Base-by-base conservation (phyloP, 1,140 invertebrate species). In the Hyles euphorbiae region DNA sequence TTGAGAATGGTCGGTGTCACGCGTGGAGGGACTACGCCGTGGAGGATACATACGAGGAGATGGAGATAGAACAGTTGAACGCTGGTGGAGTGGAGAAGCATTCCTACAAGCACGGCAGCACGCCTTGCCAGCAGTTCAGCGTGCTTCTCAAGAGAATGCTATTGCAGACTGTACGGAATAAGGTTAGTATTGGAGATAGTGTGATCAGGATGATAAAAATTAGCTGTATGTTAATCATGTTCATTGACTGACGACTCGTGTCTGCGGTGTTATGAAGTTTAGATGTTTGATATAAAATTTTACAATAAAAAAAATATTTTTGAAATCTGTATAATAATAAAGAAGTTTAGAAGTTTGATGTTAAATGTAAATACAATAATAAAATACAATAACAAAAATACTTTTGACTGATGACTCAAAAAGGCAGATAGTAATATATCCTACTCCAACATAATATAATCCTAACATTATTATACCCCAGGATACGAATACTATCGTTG, bases 111-210 rank as follows among this genome's bases (percentile, higher is more conserved):
- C 90, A 91, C 48, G 89, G 91, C 51, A 90, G 91, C 36, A 90
- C 91, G 0, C 89, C 91, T 68, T 91, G 81, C 72, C 87, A 90
- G 63, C 95, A 96, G 81, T 95, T 95, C 63, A 71, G 70, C 8
- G 90, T 94, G 5, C 66, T 96, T 48, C 73, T 94, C 0, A 89
- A 78, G 40, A 88, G 95, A 56, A 95, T 94, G 93, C 84, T 93
- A 61, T 67, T 94, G 22, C 94, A 96, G 78, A 92, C 92, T 68
- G 92, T 91, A 83, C 91, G 94, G 63, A 92, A 95, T 85, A 92
- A 89, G 78, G 95, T 95, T 12, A 12, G 12, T 48, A 10, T 40
- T 40, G 36, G 2, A 5, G 36, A 22, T 22, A 2, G 22, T 22
- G 22, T 22, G 22, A 22, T 22, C 22, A 22, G 22, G 22, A 22